phyloP scores from a whole-genome alignment of 2,113 vertebrate species.

The Eurystomus gularis region DNA sequence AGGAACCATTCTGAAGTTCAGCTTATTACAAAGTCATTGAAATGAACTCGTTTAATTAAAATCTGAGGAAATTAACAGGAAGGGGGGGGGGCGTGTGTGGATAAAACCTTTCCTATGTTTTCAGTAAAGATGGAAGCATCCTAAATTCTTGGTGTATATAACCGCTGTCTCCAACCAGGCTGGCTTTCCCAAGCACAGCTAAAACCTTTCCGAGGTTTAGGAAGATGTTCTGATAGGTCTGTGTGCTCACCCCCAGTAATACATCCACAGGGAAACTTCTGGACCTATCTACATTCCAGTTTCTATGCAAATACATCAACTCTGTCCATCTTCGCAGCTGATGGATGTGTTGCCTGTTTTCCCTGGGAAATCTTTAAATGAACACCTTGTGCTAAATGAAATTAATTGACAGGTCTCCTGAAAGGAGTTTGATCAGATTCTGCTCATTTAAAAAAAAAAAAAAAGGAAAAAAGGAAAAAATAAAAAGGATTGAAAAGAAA shows the following conservation, averaged over 20 bases:
- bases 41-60: slow-evolving; percentile 21
- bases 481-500: too few species aligned
- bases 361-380: neutral
- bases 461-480: too few species aligned
- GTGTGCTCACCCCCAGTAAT: neutral
- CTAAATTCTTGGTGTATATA: neutral
- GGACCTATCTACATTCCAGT: neutral
- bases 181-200: neutral
- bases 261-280: neutral
- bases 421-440: neutral
- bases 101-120: neutral
- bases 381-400: neutral
- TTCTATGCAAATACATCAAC: neutral
- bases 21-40: neutral
- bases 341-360: neutral
- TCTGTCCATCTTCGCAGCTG: neutral
- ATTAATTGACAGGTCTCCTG: neutral
- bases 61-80: neutral
- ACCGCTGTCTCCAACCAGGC: neutral
- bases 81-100: neutral
- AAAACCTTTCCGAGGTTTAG: neutral
- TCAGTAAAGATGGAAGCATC: neutral
- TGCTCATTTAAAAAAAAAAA: neutral
- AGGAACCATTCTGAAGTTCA: slow-evolving; percentile 22
- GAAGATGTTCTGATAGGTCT: neutral